Conservation (phyloP, 2,797 vertebrate species). For the Sarcoramphus papa region DNA sequence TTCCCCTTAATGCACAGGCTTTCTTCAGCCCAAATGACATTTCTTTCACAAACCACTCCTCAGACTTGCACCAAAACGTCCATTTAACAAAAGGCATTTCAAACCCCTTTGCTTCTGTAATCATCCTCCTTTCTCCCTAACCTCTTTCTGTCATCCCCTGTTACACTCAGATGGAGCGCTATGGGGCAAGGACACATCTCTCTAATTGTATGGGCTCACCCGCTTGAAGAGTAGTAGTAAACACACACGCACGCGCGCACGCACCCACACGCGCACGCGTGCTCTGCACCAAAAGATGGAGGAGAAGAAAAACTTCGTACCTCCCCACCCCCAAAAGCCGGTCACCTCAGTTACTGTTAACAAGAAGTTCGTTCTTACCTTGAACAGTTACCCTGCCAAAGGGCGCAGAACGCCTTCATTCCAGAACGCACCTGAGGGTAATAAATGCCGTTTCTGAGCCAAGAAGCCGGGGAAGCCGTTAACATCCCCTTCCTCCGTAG, state of each 20-base stretch:
- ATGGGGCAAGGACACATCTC: not conserved
- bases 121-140: not conserved
- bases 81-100: constrained; percentile 18
- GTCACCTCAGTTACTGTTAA: not conserved
- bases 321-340: rapidly evolving
- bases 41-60: not conserved
- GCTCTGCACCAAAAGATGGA: not conserved
- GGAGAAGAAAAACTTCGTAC: too few relatives aligned
- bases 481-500: not conserved
- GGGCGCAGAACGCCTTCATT: not conserved
- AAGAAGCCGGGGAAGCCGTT: not conserved
- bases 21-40: not conserved
- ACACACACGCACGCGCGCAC: not conserved
- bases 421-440: rapidly evolving
- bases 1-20: not conserved
- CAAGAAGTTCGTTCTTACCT: not conserved
- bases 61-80: not conserved
- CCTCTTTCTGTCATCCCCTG: constrained; percentile 42
- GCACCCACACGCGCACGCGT: too few relatives aligned
- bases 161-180: not conserved
- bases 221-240: not conserved
- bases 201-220: not conserved
- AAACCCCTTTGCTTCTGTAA: not conserved
- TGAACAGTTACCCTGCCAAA: not conserved
- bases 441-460: not conserved